A percentile compares a stretch with the other conserved stretches of the same genome.
phyloP scores from a whole-genome alignment of 23 tunicate genomes.

The Phallusia fumigata region DNA sequence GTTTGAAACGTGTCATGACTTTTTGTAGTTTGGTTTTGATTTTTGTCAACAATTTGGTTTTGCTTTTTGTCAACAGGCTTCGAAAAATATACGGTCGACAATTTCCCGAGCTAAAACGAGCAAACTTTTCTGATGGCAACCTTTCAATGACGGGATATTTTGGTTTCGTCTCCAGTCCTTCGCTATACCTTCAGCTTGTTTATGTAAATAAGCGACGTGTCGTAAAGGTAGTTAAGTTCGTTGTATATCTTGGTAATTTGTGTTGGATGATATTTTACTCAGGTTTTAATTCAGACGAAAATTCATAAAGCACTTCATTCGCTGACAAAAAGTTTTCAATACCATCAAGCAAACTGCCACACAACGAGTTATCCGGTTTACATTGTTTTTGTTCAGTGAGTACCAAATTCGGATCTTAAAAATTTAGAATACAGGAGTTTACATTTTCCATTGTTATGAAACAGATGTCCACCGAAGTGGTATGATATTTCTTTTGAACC shows the following conservation, averaged over 20 bases:
- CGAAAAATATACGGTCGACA: neutral
- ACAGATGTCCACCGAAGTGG: constrained; percentile 33
- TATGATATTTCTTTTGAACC: constrained; percentile 46
- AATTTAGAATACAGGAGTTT: too few species aligned
- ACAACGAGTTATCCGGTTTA: neutral
- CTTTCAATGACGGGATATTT: neutral
- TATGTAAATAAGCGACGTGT: constrained; percentile 39
- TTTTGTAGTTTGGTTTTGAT: too few species aligned
- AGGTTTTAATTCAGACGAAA: neutral
- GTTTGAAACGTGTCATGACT: neutral
- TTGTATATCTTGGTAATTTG: neutral
- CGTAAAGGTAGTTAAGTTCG: constrained; percentile 20
- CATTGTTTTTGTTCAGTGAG: neutral
- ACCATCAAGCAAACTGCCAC: neutral
- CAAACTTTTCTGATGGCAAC: neutral
- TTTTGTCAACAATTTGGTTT: too few species aligned
- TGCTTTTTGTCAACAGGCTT: neutral
- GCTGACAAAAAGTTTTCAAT: neutral
- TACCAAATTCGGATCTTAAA: neutral
- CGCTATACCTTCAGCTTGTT: constrained; percentile 29
- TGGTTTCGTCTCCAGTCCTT: neutral
- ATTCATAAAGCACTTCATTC: constrained; percentile 3
- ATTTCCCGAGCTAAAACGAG: neutral
- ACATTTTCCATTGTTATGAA: too few species aligned
- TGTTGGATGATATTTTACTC: too few species aligned